Evolutionary conservation across 1,140 invertebrate species (phyloP).

Genomic region (Heliconius melpomene): DNA sequence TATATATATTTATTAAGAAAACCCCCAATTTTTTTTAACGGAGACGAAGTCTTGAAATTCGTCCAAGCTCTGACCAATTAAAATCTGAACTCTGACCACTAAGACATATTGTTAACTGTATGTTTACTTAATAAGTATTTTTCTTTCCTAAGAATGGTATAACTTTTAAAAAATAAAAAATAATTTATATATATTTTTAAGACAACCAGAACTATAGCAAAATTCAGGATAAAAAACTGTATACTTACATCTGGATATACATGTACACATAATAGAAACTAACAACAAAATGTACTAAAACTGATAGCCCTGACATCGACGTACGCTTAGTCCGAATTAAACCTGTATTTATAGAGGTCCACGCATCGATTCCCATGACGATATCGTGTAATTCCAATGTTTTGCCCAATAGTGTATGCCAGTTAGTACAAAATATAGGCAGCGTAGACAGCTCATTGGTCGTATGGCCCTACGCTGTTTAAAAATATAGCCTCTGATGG

Average conservation of each 20-base stretch:
- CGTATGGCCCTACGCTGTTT: slow-evolving; percentile 31
- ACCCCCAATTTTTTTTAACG: no score
- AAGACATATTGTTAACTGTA: no score
- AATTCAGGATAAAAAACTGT: neutral
- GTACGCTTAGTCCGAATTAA: slow-evolving; percentile 52
- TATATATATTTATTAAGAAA: no score
- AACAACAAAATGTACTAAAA: neutral
- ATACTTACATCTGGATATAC: neutral
- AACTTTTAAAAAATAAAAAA: no score
- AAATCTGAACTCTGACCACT: no score
- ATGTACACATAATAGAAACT: neutral
- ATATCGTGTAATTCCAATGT: slow-evolving; percentile 55
- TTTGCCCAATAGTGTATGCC: slow-evolving; percentile 48
- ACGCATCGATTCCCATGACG: slow-evolving; percentile 58
- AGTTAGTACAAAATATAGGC: slow-evolving; percentile 47
- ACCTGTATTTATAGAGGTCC: slow-evolving; percentile 56
- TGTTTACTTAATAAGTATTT: no score
- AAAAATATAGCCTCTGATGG: slow-evolving; percentile 32
- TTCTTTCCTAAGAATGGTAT: no score
- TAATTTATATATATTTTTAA: no score
- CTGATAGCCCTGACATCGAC: slow-evolving; percentile 42
- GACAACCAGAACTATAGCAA: neutral
- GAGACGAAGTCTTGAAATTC: no score
- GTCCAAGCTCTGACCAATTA: no score
- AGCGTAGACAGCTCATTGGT: slow-evolving; percentile 28